Evolutionary conservation across 2,113 vertebrate genomes (phyloP), one percentile per base, ranked within the genome.

Genomic region (Bubo scandiacus): DNA sequence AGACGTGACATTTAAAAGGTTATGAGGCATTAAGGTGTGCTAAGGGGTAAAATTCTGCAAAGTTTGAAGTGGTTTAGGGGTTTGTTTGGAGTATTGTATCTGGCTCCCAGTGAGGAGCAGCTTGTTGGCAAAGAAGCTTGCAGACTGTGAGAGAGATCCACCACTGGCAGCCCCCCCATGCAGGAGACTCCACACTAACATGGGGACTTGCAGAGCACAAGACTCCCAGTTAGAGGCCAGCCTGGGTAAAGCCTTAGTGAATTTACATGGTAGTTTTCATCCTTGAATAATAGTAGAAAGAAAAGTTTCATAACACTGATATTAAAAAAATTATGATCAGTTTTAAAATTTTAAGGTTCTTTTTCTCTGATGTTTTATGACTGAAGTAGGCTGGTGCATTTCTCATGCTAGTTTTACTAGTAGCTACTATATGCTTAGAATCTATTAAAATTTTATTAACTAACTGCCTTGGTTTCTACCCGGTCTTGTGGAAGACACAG

Each of bases 321-420:
- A 61, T 32, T 96, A 7, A 81, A 92, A 91, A 90, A 75, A 74
- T 59, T 63, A 81, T 81, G 62, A 57, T 80, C 9, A 4, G 43
- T 61, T 95, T 80, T 91, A 80, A 92, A 91, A 91, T 90, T 45
- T 96, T 74, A 94, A 90, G 15, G 14, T 87, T 84, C 71, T 94
- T 83, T 97, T 91, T 65, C 68, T 93, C 36, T 3, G 0, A 10
- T 85, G 81, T 90, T 94, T 92, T 96, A 95, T 68, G 68, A 47
- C 73, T 72, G 77, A 65, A 84, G 34, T 57, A 86, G 15, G 6
- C 42, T 65, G 55, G 16, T 2, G 1, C 36, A n/a, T 93, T 93
- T 89, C 67, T 94, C 43, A 38, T 70, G 40, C 57, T 81, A 68
- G 61, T 93, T 93, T 94, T 92, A 71, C 65, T 45, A 26, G 34